These are phyloP conservation scores for Sebastes baramenuke DNA, from an alignment of 2,797 vertebrate species.

Conservation along the genomic window DNA sequence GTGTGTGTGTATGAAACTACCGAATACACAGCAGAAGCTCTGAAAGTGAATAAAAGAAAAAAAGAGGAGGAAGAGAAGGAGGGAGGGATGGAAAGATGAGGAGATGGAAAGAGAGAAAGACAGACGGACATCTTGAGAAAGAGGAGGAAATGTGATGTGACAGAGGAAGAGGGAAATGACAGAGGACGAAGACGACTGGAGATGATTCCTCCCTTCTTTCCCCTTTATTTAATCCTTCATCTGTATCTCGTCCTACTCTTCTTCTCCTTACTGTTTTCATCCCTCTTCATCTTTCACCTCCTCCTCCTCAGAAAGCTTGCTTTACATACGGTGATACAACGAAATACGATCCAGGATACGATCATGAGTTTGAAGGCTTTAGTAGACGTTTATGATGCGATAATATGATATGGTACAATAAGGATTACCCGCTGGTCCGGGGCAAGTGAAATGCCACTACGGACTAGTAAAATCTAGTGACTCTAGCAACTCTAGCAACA, in stretches of 20 bases:
- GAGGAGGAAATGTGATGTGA: slow-evolving; percentile 13
- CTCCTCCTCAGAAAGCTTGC: background rate
- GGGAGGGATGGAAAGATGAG: slow-evolving; percentile 37
- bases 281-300: background rate
- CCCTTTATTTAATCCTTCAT: background rate
- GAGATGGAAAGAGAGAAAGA: slow-evolving; percentile 21
- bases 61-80: background rate
- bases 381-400: background rate
- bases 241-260: background rate
- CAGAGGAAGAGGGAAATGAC: background rate
- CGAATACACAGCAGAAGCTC: slow-evolving; percentile 56
- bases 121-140: background rate
- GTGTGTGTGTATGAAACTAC: slow-evolving; percentile 48
- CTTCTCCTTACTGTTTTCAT: background rate
- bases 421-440: too few species aligned
- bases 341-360: background rate
- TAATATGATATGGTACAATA: too few species aligned
- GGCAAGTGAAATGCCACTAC: too few species aligned
- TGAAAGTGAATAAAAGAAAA: background rate
- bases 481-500: too few species aligned
- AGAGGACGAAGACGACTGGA: slow-evolving; percentile 14
- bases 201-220: background rate
- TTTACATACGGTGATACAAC: background rate
- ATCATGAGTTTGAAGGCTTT: background rate
- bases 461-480: too few species aligned